These are phyloP conservation scores for Neodiprion virginianus DNA, from an alignment of 1,140 invertebrate genomes.

Conservation along the genomic window DNA sequence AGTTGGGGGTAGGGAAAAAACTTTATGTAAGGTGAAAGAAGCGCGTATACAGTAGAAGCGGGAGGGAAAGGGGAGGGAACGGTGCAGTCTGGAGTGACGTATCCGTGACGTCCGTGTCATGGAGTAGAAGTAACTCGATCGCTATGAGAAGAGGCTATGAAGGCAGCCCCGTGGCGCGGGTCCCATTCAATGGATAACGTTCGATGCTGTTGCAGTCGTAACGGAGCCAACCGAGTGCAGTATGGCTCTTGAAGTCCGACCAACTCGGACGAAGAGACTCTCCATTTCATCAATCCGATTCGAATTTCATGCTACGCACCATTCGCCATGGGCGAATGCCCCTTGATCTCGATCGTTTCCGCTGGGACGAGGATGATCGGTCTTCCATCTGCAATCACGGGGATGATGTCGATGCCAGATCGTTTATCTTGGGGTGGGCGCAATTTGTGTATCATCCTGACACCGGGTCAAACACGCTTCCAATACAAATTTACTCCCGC, in stretches of 20 bases:
- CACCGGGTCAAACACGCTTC: neutral
- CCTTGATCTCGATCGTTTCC: neutral
- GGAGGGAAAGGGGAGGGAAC: too few species aligned
- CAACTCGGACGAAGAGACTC: neutral
- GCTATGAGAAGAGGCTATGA: neutral
- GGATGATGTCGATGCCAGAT: neutral
- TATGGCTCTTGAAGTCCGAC: neutral
- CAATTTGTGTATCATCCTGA: neutral
- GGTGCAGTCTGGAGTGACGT: too few species aligned
- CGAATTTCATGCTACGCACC: slow-evolving; percentile 14
- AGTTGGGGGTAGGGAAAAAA: too few species aligned
- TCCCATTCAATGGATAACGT: neutral
- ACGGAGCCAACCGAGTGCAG: neutral
- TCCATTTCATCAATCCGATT: slow-evolving; percentile 11
- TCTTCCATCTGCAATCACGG: neutral
- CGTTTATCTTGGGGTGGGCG: neutral
- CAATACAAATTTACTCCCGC: neutral
- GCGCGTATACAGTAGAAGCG: too few species aligned
- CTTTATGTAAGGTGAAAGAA: too few species aligned
- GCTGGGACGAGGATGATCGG: neutral
- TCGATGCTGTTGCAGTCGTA: neutral
- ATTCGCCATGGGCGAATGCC: slow-evolving; percentile 3
- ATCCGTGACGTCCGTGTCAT: neutral
- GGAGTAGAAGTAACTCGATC: neutral
- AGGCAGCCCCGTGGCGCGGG: slow-evolving; percentile 2